Conservation (phyloP, 1,140 invertebrate species). For the Panagrolaimus sp. region DNA sequence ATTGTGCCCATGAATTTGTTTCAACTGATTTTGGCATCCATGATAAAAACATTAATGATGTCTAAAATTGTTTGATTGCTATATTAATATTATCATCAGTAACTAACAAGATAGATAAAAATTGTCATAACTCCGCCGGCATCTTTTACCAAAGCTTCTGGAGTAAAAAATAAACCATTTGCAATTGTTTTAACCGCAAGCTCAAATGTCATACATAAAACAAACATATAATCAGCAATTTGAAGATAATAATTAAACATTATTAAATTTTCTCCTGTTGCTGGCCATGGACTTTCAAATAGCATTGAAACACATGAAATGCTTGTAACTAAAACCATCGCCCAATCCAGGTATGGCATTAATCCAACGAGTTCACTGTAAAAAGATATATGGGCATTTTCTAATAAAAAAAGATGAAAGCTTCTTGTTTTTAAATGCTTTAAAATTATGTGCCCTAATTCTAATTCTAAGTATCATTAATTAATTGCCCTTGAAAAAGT, state of each 20-base stretch:
- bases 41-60: conserved; percentile 83
- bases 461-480: conserved; percentile 9
- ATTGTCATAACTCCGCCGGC: conserved; percentile 90
- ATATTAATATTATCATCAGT: neutral
- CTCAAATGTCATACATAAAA: conserved; percentile 95
- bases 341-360: conserved; percentile 97
- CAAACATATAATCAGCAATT: conserved; percentile 95
- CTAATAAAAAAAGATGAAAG: no score
- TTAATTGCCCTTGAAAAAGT: no score
- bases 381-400: no score
- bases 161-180: conserved; percentile 95
- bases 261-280: conserved; percentile 56
- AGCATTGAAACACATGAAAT: conserved; percentile 97
- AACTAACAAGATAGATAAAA: conserved; percentile 87
- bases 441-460: conserved; percentile 14
- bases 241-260: conserved; percentile 62
- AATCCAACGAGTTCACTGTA: conserved; percentile 91
- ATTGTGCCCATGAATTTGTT: conserved; percentile 81
- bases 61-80: conserved; percentile 62
- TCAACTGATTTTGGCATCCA: conserved; percentile 90
- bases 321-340: conserved; percentile 96
- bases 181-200: conserved; percentile 88
- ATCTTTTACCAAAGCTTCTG: conserved; percentile 94
- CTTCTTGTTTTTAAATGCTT: neutral
- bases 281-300: conserved; percentile 74